Evolutionary conservation across 1,140 invertebrate genomes (phyloP), one percentile per base, ranked within the genome.

Genomic region (Drosophila rufa): DNA sequence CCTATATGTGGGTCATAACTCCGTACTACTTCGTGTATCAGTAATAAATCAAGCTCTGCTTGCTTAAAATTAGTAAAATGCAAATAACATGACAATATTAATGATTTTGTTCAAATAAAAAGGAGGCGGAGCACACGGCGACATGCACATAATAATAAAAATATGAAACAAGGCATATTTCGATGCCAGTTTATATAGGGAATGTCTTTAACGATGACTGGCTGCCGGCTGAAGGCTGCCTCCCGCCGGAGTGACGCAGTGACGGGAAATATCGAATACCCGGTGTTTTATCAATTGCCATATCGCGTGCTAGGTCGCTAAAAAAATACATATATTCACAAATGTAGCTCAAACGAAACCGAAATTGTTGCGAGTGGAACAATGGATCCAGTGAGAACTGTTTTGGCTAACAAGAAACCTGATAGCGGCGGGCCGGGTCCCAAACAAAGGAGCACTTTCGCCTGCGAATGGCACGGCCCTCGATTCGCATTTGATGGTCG

Each of bases 211-310:
- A 78, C 78, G 48, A 68, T 61, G 66, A 64, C 70, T 67, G 55
- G 46, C 67, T 58, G 36, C 17, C 51, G 42, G 57, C 33, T 11
- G 33, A 36, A 36, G 33, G 33, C 46, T 46, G 14, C 55, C 40
- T 22, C 6, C 51, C 33, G 12, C 14, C 51, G 2, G 33, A 33
- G 33, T 55, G 51, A 50, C 11, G 43, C 60, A 64, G 75, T 53
- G 65, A 84, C 67, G 86, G 81, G 58, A 85, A 85, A 80, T 90
- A 90, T 90, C 85, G 85, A 90, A 90, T 90, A 85, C 85, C 85
- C 85, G 75, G 71, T 84, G 85, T 90, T 90, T 90, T 90, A 90
- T 90, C 85, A 90, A 90, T 90, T 85, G 85, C 86, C 75, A 76
- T 79, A 90, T 90, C 85, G 85, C 85, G 85, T 90, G 85, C 62